Evolutionary conservation across 37 sponge, comb jelly and placozoan species (phyloP), one percentile per base, ranked within the genome.

Genomic region (Haliclona indistincta): DNA sequence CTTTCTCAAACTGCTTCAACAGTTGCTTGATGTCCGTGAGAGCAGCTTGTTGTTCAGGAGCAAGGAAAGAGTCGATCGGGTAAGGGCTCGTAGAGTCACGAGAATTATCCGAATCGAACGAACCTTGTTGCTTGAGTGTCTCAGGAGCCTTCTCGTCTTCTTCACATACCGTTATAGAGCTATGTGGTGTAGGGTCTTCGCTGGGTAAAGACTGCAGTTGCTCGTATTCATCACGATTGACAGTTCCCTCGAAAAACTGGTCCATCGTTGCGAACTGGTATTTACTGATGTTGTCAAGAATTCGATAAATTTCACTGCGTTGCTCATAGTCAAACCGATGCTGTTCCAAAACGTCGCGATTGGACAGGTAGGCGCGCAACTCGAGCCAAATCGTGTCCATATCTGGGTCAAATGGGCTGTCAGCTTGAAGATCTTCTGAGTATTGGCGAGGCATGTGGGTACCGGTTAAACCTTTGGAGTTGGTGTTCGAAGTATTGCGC

Each of bases 381-480:
- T 85, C 86, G 55, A 67, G 38, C 86, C 86, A 78, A 1, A 85
- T 54, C 49, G 65, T 49, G 1, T 85, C 74, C 44, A 25, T 43
- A 0, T 56, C 38, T 1, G 34, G 74, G 8, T 67, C 73, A 43
- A 62, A 60, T 0, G 86, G 86, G 51, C 78, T 85, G 3, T 32
- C 32, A 2, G 72, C 54, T 5, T 54, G 68, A 23, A 85, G 74
- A 73, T 85, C 78, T 52, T 85, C 86, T 2, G 86, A 85, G 58
- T 67, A 63, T 1, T 68, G 49, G 23, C 84, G 47, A 8, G 83
- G 42, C 1, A 82, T 4, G 37, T 75, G 75, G 33, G 52, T 63
- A n/a, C n/a, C n/a, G n/a, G n/a, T n/a, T n/a, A n/a, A n/a, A n/a
- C n/a, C n/a, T 6, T 19, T 22, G 17, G 26, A 22, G 25, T 22